Evolutionary conservation across 2,888 invertebrate species (phyloP), one percentile per base, ranked within the genome.

Genomic region (Linnaemya vulpina): DNA sequence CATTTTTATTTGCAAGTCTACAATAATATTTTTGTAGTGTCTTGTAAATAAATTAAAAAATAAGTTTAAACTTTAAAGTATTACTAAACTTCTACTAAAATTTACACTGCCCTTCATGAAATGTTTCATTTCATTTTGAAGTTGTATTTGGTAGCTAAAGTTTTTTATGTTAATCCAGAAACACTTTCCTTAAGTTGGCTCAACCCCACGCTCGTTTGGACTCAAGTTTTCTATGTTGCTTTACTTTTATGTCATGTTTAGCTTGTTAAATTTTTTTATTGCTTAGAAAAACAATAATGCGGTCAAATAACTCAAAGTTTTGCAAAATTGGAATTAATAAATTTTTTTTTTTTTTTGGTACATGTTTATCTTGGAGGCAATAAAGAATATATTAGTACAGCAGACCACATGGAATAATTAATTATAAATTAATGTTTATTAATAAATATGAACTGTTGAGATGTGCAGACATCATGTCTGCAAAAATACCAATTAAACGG

Each of bases 161-260:
- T 53, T 9, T 63, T 58, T 22, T 58, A 20, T 17, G 68, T 60
- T 51, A 3, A 11, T 75, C 35, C 20, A 65, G 70, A 51, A 13
- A 67, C 63, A 49, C 74, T 74, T 74, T 80, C 68, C 80, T 74
- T 81, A 84, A 74, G 77, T 81, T 77, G 81, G 58, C 84, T 74
- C 73, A 76, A 77, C 43, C 25, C 49, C 73, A 78, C 78, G 81
- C 81, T 81, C 81, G 78, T 74, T 53, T 62, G 55, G 68, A 76
- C 65, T 67, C 22, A 40, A 46, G 51, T 62, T 74, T 58, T 73
- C 60, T 46, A 74, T 83, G 46, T 70, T 81, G 35, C 75, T 81
- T 60, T 58, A 65, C 3, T 71, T 58, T 76, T 15, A 67, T 58
- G 40, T 40, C 35, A 17, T 77, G 55, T 49, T 62, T 8, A 70